Conservation (phyloP, 37 sponge, comb jelly and placozoan species). For the Haliclona indistincta region DNA sequence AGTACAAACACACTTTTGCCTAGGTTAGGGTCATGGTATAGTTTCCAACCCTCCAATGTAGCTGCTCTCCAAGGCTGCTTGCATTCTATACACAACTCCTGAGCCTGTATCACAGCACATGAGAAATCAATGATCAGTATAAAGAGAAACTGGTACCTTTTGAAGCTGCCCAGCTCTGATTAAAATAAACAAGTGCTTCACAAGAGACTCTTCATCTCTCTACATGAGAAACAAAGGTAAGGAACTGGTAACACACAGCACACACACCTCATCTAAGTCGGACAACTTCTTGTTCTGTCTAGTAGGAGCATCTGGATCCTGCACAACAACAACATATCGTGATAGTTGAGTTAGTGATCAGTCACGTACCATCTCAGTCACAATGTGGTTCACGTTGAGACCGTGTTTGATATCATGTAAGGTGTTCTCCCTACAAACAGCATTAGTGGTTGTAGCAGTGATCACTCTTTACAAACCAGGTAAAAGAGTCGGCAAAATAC, state of each 20-base stretch:
- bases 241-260: background rate
- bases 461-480: conserved; percentile 16
- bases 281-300: conserved; percentile 65
- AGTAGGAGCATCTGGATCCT: conserved; percentile 92
- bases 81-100: conserved; percentile 68
- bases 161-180: conserved; percentile 86
- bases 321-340: background rate
- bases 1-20: conserved; percentile 34
- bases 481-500: conserved; percentile 62
- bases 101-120: conserved; percentile 83
- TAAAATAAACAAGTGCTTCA: conserved; percentile 76
- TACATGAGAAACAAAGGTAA: background rate
- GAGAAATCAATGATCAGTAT: too few relatives aligned
- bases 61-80: conserved; percentile 94
- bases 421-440: conserved; percentile 68
- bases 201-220: conserved; percentile 77
- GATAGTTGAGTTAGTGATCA: too few relatives aligned
- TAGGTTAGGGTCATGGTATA: conserved; percentile 92
- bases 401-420: conserved; percentile 42
- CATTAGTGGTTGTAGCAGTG: background rate
- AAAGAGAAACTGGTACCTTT: conserved; percentile 13
- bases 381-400: conserved; percentile 6
- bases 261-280: conserved; percentile 66
- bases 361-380: conserved; percentile 42
- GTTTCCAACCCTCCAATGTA: conserved; percentile 83